Evolutionary conservation across 2,888 invertebrate genomes (phyloP).

Genomic region (Adineta ricciae): DNA sequence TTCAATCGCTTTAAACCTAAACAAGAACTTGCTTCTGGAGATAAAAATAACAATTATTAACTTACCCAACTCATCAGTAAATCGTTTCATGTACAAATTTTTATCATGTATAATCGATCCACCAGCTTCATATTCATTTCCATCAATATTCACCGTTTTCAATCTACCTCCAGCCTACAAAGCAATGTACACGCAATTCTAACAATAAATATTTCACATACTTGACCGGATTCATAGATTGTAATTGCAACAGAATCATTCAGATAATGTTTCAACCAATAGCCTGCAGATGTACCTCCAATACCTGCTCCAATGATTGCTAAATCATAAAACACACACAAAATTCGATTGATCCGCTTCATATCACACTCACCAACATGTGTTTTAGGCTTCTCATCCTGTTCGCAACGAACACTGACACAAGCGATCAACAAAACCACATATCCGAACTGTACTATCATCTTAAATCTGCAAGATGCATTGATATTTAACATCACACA

Average conservation of each 20-base stretch:
- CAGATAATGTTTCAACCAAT: constrained; percentile 54
- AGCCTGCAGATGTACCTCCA: constrained; percentile 57
- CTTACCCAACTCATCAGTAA: constrained; percentile 54
- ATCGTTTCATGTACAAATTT: constrained; percentile 57
- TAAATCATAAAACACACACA: constrained; percentile 38
- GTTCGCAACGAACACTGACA: neutral
- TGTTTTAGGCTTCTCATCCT: neutral
- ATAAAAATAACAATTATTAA: neutral
- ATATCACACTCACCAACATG: neutral
- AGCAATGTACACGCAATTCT: neutral
- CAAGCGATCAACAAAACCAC: neutral
- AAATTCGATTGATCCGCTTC: neutral
- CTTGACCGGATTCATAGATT: constrained; percentile 53
- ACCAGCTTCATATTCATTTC: constrained; percentile 56
- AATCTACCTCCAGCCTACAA: constrained; percentile 51
- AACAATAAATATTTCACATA: neutral
- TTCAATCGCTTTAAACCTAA: neutral
- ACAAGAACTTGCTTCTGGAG: neutral
- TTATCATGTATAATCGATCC: constrained; percentile 57
- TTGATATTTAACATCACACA: neutral
- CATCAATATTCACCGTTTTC: constrained; percentile 52
- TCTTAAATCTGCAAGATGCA: neutral
- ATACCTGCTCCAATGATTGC: constrained; percentile 60
- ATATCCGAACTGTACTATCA: neutral
- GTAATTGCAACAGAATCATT: constrained; percentile 52